Evolutionary conservation across 1,140 invertebrate species (phyloP).

Genomic region (Diorhabda carinulata): DNA sequence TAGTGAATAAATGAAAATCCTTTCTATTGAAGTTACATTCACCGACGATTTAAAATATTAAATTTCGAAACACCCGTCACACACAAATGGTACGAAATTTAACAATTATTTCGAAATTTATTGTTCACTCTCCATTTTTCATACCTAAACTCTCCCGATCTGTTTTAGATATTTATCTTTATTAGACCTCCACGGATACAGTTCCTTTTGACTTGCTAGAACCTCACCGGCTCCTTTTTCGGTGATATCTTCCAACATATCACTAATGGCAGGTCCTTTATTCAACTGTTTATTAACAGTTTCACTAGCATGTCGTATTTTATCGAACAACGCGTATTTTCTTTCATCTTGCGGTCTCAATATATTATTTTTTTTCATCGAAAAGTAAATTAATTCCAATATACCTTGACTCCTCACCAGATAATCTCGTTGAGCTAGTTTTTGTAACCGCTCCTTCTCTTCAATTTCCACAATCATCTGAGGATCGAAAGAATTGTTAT

Average conservation of each 20-base stretch:
- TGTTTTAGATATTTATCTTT: conserved; percentile 4
- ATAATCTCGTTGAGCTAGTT: conserved; percentile 58
- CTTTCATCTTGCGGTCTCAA: conserved; percentile 50
- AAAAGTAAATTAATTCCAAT: conserved; percentile 57
- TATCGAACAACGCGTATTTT: conserved; percentile 49
- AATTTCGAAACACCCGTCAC: no score
- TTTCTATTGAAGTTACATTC: no score
- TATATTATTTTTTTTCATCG: conserved; percentile 52
- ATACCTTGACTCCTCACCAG: conserved; percentile 62
- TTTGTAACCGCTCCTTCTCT: conserved; percentile 57
- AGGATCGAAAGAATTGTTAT: conserved; percentile 56
- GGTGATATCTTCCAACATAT: conserved; percentile 34
- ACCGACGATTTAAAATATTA: no score
- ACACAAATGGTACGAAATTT: no score
- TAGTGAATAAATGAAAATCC: no score
- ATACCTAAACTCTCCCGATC: not conserved
- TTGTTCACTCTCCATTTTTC: no score
- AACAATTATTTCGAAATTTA: no score
- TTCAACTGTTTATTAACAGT: conserved; percentile 27
- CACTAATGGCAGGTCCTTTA: conserved; percentile 33
- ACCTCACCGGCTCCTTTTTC: conserved; percentile 22
- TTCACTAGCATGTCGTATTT: conserved; percentile 36
- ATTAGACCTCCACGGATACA: conserved; percentile 49
- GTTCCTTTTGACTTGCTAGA: not conserved
- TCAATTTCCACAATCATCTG: conserved; percentile 62